Percentiles rank a stretch among this genome's conserved stretches.
Conservation (phyloP, 23 tunicate species). For the Botrylloides violaceus region DNA sequence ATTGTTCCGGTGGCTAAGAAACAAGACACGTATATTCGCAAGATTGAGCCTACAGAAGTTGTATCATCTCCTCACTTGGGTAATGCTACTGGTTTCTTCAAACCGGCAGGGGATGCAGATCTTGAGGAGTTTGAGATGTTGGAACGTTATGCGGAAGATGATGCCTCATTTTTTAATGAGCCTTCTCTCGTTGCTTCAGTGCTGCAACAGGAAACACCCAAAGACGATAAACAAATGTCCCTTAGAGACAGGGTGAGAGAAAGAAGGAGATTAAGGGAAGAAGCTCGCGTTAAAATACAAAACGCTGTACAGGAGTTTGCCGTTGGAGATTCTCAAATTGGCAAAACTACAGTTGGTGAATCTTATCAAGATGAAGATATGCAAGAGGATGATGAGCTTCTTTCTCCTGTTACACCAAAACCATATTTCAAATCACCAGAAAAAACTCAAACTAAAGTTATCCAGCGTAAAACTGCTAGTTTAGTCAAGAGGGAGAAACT, state of each 20-base stretch:
- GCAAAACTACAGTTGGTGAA: neutral
- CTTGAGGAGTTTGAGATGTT: constrained; percentile 24
- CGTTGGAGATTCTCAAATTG: neutral
- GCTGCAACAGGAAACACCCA: constrained; percentile 1
- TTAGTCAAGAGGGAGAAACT: constrained; percentile 39
- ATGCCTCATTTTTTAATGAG: constrained; percentile 23
- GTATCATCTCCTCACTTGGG: neutral
- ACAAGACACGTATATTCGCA: neutral
- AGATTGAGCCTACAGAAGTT: neutral
- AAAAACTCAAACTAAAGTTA: neutral
- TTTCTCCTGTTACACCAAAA: constrained; percentile 14
- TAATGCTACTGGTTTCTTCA: neutral
- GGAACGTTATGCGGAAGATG: constrained; percentile 27
- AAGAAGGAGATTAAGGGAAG: constrained; percentile 9
- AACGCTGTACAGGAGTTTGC: neutral
- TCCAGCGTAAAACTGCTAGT: constrained; percentile 51
- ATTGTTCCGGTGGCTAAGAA: neutral
- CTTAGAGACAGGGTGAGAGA: constrained; percentile 25
- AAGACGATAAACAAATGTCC: constrained; percentile 2
- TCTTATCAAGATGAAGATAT: neutral
- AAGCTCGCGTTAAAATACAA: constrained; percentile 18
- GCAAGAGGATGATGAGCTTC: constrained; percentile 5
- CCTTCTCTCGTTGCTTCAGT: constrained; percentile 20
- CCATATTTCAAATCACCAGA: constrained; percentile 6
- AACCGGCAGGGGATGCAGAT: constrained; percentile 1